Base-by-base conservation (phyloP, 2,888 invertebrate species). In the Drosophila atripex region DNA sequence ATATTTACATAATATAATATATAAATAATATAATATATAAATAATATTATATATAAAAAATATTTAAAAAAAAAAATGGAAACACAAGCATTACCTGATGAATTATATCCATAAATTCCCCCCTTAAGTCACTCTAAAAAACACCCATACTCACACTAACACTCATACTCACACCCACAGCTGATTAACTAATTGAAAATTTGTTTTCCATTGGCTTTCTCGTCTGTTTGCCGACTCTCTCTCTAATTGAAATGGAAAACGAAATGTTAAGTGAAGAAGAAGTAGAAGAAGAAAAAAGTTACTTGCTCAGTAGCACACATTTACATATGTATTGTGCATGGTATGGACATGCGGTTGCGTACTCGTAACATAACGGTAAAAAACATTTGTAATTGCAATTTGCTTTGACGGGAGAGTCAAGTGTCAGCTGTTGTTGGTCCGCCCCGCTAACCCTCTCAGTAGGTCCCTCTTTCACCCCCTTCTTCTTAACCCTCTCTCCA, bases 361-460 rank as follows among this genome's bases (percentile, higher is more conserved):
- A 23, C 32, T 28, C 50, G 32, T 35, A 21, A 18, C 70, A 39
- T 41, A 68, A 70, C 51, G 59, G 68, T 58, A 51, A 47, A 41
- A 47, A 68, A 65, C 64, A 68, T 54, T 78, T 78, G 64, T 73
- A 64, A 76, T 59, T 80, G 78, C 75, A 71, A 63, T 65, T 77
- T 80, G 68, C 41, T 65, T 38, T 54, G 73, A 64, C 60, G 66
- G 39, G 32, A 50, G 47, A 68, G 86, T 75, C 77, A 87, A 85
- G 79, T 82, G 86, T 82, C 80, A 82, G 80, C 86, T 87, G 86
- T 55, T 69, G 70, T 61, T 59, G 65, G 60, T 51, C 66, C 49
- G 56, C 68, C 69, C 69, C 57, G 8, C 66, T 53, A 57, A 68
- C 69, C 66, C 59, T n/a, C n/a, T n/a, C n/a, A n/a, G n/a, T n/a